Conservation (phyloP, 2,888 invertebrate species). For the Luffia ferchaultella region DNA sequence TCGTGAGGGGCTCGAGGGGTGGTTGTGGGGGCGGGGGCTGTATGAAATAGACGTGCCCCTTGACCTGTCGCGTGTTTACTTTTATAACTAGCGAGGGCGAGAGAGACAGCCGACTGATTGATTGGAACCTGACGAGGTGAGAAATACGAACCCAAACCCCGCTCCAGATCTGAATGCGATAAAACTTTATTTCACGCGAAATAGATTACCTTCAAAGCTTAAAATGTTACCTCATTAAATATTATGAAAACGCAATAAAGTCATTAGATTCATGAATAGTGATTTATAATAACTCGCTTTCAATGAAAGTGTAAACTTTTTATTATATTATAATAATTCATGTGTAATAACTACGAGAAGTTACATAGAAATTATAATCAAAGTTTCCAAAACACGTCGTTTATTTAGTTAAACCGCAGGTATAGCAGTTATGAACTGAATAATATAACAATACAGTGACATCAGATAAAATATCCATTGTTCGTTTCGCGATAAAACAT, state of each 20-base stretch:
- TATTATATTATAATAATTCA: too few relatives aligned
- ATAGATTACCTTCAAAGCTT: slow-evolving; percentile 2
- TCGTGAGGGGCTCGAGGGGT: slow-evolving; percentile 14
- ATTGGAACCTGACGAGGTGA: slow-evolving; percentile 27
- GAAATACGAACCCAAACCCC: slow-evolving; percentile 5
- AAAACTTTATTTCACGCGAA: slow-evolving; percentile 16
- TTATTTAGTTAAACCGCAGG: too few relatives aligned
- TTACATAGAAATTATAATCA: too few relatives aligned
- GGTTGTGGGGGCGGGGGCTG: slow-evolving; percentile 11
- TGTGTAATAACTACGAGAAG: too few relatives aligned
- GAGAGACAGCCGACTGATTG: slow-evolving; percentile 33
- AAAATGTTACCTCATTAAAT: slow-evolving; percentile 5
- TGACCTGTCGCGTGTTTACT: slow-evolving; percentile 54
- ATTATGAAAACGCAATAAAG: not conserved
- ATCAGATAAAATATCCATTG: not conserved
- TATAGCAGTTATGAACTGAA: not conserved
- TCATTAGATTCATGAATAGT: not conserved
- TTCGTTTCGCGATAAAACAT: not conserved
- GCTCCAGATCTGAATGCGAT: not conserved
- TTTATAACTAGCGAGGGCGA: slow-evolving; percentile 25
- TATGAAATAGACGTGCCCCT: slow-evolving; percentile 21
- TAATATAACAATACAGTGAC: not conserved
- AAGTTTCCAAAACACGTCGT: too few relatives aligned
- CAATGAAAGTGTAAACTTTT: too few relatives aligned
- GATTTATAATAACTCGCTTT: not conserved